These are phyloP conservation scores for Hylomyscus alleni DNA, from an alignment of 2,797 vertebrate species.

Conservation along the genomic window DNA sequence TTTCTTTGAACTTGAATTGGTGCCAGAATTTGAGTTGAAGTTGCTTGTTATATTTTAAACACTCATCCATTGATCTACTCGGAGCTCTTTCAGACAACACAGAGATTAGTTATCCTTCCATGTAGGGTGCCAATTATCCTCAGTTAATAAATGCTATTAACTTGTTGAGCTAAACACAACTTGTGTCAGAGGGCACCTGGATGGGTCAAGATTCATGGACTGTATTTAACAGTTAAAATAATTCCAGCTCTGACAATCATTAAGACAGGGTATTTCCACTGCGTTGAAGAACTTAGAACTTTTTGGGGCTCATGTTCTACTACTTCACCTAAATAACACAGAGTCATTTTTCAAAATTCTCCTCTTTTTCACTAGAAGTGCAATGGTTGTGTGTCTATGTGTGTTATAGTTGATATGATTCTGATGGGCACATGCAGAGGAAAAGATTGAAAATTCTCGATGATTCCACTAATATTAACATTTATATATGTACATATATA, in stretches of 20 bases:
- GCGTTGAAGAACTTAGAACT: not conserved
- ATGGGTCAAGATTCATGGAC: not conserved
- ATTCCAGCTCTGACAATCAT: not conserved
- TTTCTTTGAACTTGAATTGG: conserved; percentile 32
- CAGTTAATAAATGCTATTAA: not conserved
- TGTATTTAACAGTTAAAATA: not conserved
- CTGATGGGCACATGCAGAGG: not conserved
- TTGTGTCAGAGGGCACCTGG: not conserved
- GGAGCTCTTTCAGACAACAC: conserved; percentile 1
- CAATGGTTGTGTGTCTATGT: not conserved
- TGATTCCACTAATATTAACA: no score
- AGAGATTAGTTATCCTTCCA: conserved; percentile 7
- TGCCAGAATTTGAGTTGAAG: not conserved
- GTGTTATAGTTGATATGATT: not conserved
- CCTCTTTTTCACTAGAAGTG: not conserved
- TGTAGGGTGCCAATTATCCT: not conserved
- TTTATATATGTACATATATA: no score
- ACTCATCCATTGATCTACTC: not conserved
- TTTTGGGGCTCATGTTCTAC: not conserved
- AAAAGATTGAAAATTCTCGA: not conserved
- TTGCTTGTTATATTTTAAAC: not conserved
- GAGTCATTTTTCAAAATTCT: not conserved
- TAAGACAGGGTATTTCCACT: not conserved
- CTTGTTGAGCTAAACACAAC: not conserved
- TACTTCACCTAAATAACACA: not conserved